These are phyloP conservation scores for Archips xylosteana DNA, from an alignment of 2,888 invertebrate species.

Conservation along the genomic window DNA sequence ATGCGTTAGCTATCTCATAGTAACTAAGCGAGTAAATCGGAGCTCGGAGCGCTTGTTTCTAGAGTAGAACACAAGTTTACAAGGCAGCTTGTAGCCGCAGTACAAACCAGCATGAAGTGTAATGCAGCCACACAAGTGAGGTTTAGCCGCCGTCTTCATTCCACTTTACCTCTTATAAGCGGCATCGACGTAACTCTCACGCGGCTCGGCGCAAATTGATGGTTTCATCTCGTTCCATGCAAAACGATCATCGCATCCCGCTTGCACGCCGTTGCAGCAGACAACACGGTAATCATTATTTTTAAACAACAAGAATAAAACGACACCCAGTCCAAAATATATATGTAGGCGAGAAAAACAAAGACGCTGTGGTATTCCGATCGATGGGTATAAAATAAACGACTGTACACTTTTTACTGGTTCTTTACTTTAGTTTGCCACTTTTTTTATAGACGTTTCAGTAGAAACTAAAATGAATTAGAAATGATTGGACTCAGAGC, in stretches of 20 bases:
- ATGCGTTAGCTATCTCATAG: constrained; percentile 7
- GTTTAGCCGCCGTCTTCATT: constrained; percentile 43
- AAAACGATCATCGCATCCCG: constrained; percentile 78
- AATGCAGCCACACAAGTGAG: constrained; percentile 60
- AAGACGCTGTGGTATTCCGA: constrained; percentile 75
- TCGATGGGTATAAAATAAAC: constrained; percentile 78
- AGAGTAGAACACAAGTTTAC: constrained; percentile 61
- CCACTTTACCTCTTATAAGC: constrained; percentile 63
- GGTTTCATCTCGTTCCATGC: constrained; percentile 80
- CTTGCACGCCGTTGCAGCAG: constrained; percentile 68
- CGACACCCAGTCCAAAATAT: constrained; percentile 72
- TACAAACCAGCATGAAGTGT: constrained; percentile 62
- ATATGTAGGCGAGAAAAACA: constrained; percentile 74
- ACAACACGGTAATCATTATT: constrained; percentile 80
- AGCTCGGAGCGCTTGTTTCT: constrained; percentile 55
- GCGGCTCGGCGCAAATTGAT: constrained; percentile 75
- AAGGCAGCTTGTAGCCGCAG: constrained; percentile 55
- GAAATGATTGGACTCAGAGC: not conserved
- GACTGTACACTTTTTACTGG: constrained; percentile 75
- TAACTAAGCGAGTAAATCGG: constrained; percentile 33
- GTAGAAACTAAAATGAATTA: no score
- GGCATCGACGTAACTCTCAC: constrained; percentile 69
- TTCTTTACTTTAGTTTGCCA: constrained; percentile 59
- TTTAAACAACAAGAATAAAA: constrained; percentile 78
- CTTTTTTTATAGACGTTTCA: constrained; percentile 55